Base-by-base conservation (phyloP, 2,113 vertebrate species). In the Tiliqua scincoides region DNA sequence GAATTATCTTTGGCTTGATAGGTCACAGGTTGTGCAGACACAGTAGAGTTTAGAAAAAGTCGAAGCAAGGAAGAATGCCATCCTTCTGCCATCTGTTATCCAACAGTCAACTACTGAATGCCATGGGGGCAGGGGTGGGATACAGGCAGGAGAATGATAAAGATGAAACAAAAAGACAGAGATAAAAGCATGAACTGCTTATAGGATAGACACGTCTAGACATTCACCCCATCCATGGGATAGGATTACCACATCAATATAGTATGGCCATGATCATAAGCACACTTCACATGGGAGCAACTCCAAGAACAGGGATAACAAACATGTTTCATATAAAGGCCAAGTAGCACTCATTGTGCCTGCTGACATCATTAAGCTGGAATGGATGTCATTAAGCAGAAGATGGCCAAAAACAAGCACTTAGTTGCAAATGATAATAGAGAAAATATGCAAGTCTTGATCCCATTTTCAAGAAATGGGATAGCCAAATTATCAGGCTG, bases 171-270 rank as follows among this genome's bases (percentile, higher is more conserved):
- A 40, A 21, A 43, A 32, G 84, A 75, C n/a, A 88, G 18, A 61
- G 30, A 85, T 37, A 82, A 76, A 32, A 91, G 43, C 21, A 83
- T 88, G 83, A 6, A 61, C 88, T 84, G 84, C 70, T 71, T 73
- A 90, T 37, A 18, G 48, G 62, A 32, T 43, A 25, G 6, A 14
- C 1, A 11, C 71, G 32, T 37, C n/a, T 32, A 83, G 81, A 48
- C 68, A 82, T 1, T 6, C 1, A 65, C 17, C 10, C 54, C 25
- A 37, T 80, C 32, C 43, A 21, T 8, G 14, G 72, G 52, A 72
- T 72, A 27, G 43, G 12, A 48, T 27, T 6, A n/a, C 7, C 43
- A 52, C 27, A 81, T 32, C 74, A 32, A 32, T 20, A 20, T 17
- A 77, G 48, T 21, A 54, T n/a, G 4, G 3, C 1, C 15, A 15